phyloP scores from a whole-genome alignment of 2,797 vertebrate genomes.

The Ctenosaura bakeri region DNA sequence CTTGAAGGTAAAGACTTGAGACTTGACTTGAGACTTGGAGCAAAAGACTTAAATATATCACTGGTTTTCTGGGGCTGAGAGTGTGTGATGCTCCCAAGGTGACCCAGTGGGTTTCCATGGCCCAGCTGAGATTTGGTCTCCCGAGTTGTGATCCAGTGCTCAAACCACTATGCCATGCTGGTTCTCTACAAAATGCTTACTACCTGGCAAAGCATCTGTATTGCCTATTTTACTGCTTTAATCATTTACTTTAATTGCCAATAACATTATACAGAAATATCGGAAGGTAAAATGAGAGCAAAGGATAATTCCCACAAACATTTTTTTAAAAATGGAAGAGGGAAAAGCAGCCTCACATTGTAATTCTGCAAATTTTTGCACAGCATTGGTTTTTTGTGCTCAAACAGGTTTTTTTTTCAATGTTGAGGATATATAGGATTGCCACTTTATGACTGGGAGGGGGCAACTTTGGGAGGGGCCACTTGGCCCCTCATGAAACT shows the following conservation, averaged over 20 bases:
- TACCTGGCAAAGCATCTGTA: not conserved
- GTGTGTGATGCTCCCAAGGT: no score
- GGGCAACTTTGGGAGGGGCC: no score
- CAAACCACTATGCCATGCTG: no score
- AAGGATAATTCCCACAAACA: not conserved
- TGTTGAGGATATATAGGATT: not conserved
- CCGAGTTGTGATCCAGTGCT: no score
- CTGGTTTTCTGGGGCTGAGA: no score
- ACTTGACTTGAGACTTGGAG: no score
- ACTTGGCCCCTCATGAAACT: no score
- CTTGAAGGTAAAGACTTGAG: no score
- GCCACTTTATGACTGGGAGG: not conserved
- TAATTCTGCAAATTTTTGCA: not conserved
- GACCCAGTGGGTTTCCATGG: no score
- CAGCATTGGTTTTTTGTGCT: not conserved
- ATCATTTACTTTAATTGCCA: constrained; percentile 21
- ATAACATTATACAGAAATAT: not conserved
- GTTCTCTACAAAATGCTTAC: not conserved
- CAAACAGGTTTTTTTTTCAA: not conserved
- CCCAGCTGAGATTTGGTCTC: no score
- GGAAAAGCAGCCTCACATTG: not conserved
- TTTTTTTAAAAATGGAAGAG: not conserved
- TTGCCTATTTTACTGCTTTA: not conserved
- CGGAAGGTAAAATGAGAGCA: not conserved
- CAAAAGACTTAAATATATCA: no score